Evolutionary conservation across 2,797 vertebrate species (phyloP), one percentile per base, ranked within the genome.

Genomic region (Muscicapa striata): DNA sequence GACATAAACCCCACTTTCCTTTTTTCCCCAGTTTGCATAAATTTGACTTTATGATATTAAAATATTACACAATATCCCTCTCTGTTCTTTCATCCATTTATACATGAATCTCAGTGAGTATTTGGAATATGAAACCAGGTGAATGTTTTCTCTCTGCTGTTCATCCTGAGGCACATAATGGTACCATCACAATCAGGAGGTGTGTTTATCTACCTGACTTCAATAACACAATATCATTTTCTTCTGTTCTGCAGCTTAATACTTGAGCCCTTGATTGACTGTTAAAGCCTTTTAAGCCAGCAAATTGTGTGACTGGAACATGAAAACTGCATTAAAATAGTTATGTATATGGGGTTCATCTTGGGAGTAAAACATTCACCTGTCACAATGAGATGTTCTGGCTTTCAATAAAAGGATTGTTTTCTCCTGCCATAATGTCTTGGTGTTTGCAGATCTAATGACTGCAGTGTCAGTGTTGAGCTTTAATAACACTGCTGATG

Each of bases 71-170:
- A 70, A 89, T 93, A 92, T 83, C 61, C 84, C 67, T 93, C 59
- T 93, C 79, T 92, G 87, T 90, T 96, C 59, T 40, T 81, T 91
- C 87, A 94, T 94, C 83, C 93, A 94, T 94, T 96, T 88, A 88
- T 84, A 84, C 89, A 94, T 74, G 83, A 97, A 70, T 76, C 87
- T 90, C 85, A 67, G 90, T 24, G 59, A 85, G 43, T 74, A 74
- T 90, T 76, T 57, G 84, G 87, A 92, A 86, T 94, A 76, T 83
- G 78, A 94, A 94, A 78, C 89, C 70, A 87, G 90, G 86, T 91
- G 84, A 92, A 70, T 84, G 24, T 66, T 91, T 93, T 81, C 79
- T 86, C 79, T 74, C 62, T 89, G 51, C 76, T 66, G 14, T 75
- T 93, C 90, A 74, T 77, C 4, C 34, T 54, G 84, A 93, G 83